Base-by-base conservation (phyloP, 2,888 invertebrate genomes). In the Drosophila ezoana region DNA sequence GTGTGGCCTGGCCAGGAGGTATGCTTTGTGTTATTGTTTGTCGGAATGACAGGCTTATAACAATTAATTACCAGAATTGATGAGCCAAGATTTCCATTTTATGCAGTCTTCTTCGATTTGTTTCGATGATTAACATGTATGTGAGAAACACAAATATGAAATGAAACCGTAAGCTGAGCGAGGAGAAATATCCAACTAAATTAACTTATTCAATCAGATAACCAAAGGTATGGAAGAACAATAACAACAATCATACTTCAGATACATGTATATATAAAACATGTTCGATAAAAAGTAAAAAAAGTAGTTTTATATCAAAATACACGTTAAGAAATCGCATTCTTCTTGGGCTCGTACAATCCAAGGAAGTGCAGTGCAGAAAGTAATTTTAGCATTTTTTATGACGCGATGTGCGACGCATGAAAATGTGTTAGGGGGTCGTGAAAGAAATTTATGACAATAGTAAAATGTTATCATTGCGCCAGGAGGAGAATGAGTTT, bases 321-420 rank as follows among this genome's bases (percentile, higher is more conserved):
- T 9, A 10, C 23, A 45, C 9, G 52, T 45, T 65, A 32, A 45
- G 16, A 41, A 65, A 28, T 37, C 16, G n/a, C 18, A 18, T n/a
- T 3, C 1, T 10, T 9, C 41, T 38, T 43, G 1, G 0, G 18
- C 13, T 13, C 9, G 18, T 49, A 13, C 14, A 45, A 28, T 10
- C 20, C 48, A 43, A 28, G 3, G 18, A 14, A 16, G 16, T 13
- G 43, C 28, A 43, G 28, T 38, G 41, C 18, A 49, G 16, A 70
- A 56, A 63, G 68, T 63, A 40, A 79, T 88, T 72, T 75, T 54
- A 47, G 28, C 51, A 38, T 37, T 14, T 87, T 84, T 88, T 69
- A 72, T 83, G 72, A 57, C 41, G 43, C 45, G 32, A 43, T 54
- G 53, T 61, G 61, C n/a, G n/a, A 37, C n/a, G 48, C 38, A 61